A percentile compares a stretch with the other conserved stretches of the same genome.
Evolutionary conservation across 1,140 invertebrate genomes (phyloP).

Genomic region (Philopotamus ludificatus): DNA sequence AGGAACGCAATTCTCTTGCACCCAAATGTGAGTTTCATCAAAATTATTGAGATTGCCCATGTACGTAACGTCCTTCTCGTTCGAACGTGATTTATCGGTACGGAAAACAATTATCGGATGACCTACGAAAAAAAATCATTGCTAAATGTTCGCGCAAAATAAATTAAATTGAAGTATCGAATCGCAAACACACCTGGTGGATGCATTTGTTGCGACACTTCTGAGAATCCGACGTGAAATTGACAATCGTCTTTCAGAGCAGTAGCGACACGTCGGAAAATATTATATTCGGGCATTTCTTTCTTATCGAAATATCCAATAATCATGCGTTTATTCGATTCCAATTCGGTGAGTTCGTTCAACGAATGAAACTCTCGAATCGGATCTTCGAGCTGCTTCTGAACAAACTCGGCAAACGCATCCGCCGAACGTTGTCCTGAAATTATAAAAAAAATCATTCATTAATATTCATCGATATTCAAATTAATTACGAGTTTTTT

Average conservation of each 20-base stretch:
- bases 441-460: conserved; percentile 24
- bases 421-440: conserved; percentile 64
- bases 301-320: conserved; percentile 90
- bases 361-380: conserved; percentile 76
- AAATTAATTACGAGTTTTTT: background rate
- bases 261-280: conserved; percentile 78
- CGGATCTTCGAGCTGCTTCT: conserved; percentile 88
- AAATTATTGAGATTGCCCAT: conserved; percentile 69
- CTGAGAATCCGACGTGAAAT: conserved; percentile 92
- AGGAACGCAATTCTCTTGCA: conserved; percentile 84
- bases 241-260: conserved; percentile 94
- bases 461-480: too few species aligned
- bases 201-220: conserved; percentile 78
- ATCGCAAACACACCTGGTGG: conserved; percentile 66
- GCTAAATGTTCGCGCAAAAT: background rate
- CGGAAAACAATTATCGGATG: conserved; percentile 78
- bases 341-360: conserved; percentile 74
- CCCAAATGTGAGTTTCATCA: conserved; percentile 83
- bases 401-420: conserved; percentile 84
- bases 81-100: conserved; percentile 73
- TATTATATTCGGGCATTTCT: conserved; percentile 76
- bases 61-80: conserved; percentile 80
- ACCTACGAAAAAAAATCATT: conserved; percentile 47
- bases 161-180: too few species aligned
- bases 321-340: conserved; percentile 87